Conservation (phyloP, 2,113 vertebrate genomes). For the Mugil cephalus region DNA sequence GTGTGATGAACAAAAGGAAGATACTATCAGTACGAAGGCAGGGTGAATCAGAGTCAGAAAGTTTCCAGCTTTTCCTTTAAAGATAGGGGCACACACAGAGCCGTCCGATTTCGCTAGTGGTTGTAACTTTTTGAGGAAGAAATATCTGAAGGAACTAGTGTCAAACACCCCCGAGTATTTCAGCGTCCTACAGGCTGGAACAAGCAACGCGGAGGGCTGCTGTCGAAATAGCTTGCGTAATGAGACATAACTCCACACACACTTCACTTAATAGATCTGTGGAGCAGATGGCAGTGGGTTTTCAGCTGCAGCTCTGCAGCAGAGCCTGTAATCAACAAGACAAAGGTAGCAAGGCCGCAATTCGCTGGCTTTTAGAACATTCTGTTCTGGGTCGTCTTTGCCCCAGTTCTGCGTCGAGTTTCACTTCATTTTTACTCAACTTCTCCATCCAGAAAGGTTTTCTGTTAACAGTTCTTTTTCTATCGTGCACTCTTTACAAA, state of each 20-base stretch:
- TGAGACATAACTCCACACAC: neutral
- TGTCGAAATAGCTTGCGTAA: constrained; percentile 14
- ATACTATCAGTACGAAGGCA: too few species aligned
- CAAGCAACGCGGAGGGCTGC: constrained; percentile 2
- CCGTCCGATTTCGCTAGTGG: too few species aligned
- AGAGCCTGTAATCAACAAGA: constrained; percentile 14
- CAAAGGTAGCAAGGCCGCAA: neutral
- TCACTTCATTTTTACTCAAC: neutral
- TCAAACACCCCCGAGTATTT: neutral
- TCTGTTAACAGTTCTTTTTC: too few species aligned
- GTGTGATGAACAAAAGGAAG: too few species aligned
- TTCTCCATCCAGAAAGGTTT: neutral
- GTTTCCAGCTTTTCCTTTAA: too few species aligned
- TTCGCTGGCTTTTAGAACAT: neutral
- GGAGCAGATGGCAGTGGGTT: neutral
- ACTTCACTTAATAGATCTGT: neutral
- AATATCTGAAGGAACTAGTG: too few species aligned
- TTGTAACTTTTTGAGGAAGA: too few species aligned
- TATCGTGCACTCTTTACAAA: too few species aligned
- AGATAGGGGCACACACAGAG: too few species aligned
- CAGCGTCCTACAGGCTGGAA: constrained; percentile 26
- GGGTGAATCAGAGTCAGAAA: too few species aligned
- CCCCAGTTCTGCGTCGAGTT: too few species aligned
- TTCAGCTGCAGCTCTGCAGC: neutral
- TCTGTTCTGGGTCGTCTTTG: too few species aligned